Conservation (phyloP, 2,113 vertebrate genomes). For the Xiphophorus couchianus region DNA sequence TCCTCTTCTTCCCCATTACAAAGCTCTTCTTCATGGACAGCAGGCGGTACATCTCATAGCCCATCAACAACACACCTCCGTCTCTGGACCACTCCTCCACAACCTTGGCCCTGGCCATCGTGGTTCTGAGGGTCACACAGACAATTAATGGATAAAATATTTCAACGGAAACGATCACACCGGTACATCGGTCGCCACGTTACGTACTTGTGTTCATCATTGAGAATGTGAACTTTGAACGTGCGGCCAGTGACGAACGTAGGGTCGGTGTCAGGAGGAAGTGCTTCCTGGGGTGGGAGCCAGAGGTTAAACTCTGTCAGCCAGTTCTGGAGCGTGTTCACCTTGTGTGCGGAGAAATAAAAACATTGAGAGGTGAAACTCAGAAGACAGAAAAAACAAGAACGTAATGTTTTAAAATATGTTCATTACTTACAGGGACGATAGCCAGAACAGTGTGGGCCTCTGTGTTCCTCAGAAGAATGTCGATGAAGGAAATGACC, state of each 20-base stretch:
- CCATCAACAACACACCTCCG: slow-evolving; percentile 96
- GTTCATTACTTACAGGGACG: slow-evolving; percentile 89
- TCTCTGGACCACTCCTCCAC: slow-evolving; percentile 93
- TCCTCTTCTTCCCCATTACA: slow-evolving; percentile 94
- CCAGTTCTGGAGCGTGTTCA: slow-evolving; percentile 99
- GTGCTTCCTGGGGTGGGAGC: slow-evolving; percentile 90
- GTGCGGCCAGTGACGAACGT: slow-evolving; percentile 83
- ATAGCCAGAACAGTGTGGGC: slow-evolving; percentile 97
- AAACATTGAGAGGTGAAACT: background rate
- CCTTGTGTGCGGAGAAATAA: slow-evolving; percentile 74
- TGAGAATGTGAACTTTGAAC: slow-evolving; percentile 95
- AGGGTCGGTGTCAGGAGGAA: slow-evolving; percentile 87
- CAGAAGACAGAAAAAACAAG: background rate
- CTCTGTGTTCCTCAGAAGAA: slow-evolving; percentile 92
- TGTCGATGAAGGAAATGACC: slow-evolving; percentile 97
- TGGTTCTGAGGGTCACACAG: slow-evolving; percentile 81
- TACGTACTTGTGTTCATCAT: slow-evolving; percentile 97
- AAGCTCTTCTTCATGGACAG: slow-evolving; percentile 98
- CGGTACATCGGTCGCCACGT: background rate
- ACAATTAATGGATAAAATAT: slow-evolving; percentile 8
- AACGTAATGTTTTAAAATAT: background rate
- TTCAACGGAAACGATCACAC: background rate
- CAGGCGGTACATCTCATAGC: slow-evolving; percentile 98
- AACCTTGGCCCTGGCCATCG: slow-evolving; percentile 92
- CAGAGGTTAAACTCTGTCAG: slow-evolving; percentile 96